Base-by-base conservation (phyloP, 2,113 vertebrate species). In the Mormoops blainvillei region DNA sequence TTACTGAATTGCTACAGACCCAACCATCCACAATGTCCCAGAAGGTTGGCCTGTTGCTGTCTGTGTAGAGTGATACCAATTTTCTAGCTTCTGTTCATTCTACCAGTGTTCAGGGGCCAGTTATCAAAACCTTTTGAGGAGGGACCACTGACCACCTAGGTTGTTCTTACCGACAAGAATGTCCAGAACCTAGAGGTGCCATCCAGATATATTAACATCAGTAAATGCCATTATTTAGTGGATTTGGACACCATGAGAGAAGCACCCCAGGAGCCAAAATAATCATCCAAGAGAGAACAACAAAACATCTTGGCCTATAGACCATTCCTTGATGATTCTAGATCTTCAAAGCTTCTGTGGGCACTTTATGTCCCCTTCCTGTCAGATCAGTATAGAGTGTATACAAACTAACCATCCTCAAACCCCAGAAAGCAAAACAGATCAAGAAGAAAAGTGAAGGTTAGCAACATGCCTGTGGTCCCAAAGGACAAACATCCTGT, bases 151-250 rank as follows among this genome's bases (percentile, higher is more conserved):
- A 16, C 56, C 56, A 58, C 56, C 56, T 26, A 58, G 56, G 12
- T 26, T 58, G 56, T 58, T 58, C 56, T 24, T 58, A 58, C 56
- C 26, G 56, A 58, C 22, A 58, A 58, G 56, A 58, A 58, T 58
- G 56, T 26, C 56, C 56, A 26, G 56, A 58, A 58, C 56, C 56
- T 58, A 58, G 24, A 58, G 56, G 9, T 11, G 24, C 56, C 24
- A 58, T 58, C 54, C 56, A 58, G 9, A 26, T 58, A 58, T 26
- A 94, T 99, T 70, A 99, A 99, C 92, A 95, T 99, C 97, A 99
- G 98, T 80, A 99, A 99, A 54, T 99, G 99, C 97, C 99, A 99
- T 97, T 99, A 99, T 97, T 97, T 99, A 96, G 99, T 99, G 95
- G 99, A 99, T 97, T 96, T 99, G 93, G 99, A 99, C 89, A 98